Conservation (phyloP, 2,113 vertebrate species). For the Datnioides undecimradiatus region DNA sequence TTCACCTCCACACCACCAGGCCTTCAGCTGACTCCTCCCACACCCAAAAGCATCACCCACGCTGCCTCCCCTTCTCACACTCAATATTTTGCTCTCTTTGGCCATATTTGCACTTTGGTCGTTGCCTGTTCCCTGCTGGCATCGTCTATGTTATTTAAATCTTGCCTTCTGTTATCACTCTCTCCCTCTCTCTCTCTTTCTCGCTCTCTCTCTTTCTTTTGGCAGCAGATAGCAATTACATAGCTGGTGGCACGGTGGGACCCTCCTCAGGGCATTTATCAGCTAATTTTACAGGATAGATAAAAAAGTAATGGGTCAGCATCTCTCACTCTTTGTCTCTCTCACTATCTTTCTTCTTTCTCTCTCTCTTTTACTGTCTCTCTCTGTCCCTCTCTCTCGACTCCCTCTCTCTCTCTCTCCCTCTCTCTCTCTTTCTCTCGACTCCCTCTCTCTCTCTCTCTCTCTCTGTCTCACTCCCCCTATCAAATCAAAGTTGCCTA, state of each 20-base stretch:
- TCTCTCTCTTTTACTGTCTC: background rate
- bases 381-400: background rate
- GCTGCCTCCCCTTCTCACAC: conserved; percentile 3
- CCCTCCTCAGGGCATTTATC: conserved; percentile 61
- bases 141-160: conserved; percentile 47
- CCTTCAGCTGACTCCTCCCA: conserved; percentile 21
- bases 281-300: conserved; percentile 69
- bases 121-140: conserved; percentile 18
- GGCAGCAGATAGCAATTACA: conserved; percentile 68
- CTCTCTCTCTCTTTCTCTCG: conserved; percentile 4
- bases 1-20: conserved; percentile 3
- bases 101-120: conserved; percentile 34
- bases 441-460: too few species aligned
- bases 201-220: conserved; percentile 47
- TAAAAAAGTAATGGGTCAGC: conserved; percentile 60
- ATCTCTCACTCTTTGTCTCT: conserved; percentile 20
- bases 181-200: conserved; percentile 24
- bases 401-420: conserved; percentile 23
- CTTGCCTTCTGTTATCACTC: conserved; percentile 50
- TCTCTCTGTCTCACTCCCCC: background rate
- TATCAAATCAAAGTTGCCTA: conserved; percentile 60
- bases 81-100: conserved; percentile 28
- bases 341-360: background rate
- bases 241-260: conserved; percentile 44
- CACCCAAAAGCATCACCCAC: background rate